These are phyloP conservation scores for Dascyllus trimaculatus DNA, from an alignment of 2,113 vertebrate genomes.

Conservation along the genomic window DNA sequence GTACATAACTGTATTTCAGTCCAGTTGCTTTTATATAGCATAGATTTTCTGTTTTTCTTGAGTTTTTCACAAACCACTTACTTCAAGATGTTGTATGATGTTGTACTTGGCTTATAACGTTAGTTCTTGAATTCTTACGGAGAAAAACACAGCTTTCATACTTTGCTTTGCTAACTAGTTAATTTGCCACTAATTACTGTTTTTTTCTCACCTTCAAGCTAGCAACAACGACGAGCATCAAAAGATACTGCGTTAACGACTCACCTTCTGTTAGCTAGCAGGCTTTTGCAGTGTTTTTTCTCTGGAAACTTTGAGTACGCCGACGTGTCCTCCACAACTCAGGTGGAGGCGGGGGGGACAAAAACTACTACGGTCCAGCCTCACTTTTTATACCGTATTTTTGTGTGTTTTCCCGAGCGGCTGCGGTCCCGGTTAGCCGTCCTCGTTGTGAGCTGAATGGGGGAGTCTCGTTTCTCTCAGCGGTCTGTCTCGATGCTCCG, in stretches of 20 bases:
- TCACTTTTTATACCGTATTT: not conserved
- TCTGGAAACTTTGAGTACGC: slow-evolving; percentile 5
- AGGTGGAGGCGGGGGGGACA: not conserved
- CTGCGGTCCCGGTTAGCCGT: slow-evolving; percentile 5
- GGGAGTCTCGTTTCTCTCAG: slow-evolving; percentile 13
- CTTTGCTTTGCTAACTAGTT: too few relatives aligned
- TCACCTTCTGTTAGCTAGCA: slow-evolving; percentile 52
- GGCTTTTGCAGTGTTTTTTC: not conserved
- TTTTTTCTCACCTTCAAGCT: not conserved
- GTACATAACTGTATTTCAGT: too few relatives aligned
- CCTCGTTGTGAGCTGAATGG: not conserved
- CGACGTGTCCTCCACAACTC: slow-evolving; percentile 18
- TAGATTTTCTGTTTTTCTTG: too few relatives aligned
- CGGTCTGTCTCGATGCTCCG: not conserved
- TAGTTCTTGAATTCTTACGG: too few relatives aligned
- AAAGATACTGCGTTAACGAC: slow-evolving; percentile 13
- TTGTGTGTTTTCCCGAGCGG: not conserved
- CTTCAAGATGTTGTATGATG: too few relatives aligned
- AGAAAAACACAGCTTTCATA: too few relatives aligned
- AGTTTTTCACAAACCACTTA: too few relatives aligned
- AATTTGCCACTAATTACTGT: too few relatives aligned
- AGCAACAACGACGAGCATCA: slow-evolving; percentile 22
- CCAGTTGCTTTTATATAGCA: too few relatives aligned
- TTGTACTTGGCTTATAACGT: too few relatives aligned
- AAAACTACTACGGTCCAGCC: not conserved